These are phyloP conservation scores for Metalampra italica DNA, from an alignment of 2,888 invertebrate genomes.

Conservation along the genomic window DNA sequence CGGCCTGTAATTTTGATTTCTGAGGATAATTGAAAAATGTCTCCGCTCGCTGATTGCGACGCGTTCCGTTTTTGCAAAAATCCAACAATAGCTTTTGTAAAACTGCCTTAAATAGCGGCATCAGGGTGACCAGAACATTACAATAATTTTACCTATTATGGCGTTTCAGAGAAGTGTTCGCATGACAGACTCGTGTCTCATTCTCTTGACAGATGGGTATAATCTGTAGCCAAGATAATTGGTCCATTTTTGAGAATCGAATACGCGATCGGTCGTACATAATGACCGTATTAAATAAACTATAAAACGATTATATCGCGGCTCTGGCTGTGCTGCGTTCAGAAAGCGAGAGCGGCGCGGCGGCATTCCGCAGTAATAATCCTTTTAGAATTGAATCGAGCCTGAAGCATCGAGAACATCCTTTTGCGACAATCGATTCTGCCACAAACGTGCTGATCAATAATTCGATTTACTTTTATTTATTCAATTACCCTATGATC, in stretches of 20 bases:
- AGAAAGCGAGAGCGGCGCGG: constrained; percentile 66
- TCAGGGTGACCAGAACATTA: neutral
- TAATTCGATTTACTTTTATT: too few species aligned
- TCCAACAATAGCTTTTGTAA: neutral
- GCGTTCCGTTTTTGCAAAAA: neutral
- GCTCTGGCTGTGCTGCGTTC: constrained; percentile 23
- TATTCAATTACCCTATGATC: too few species aligned
- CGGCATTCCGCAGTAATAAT: constrained; percentile 70
- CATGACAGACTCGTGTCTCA: too few species aligned
- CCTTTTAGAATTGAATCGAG: constrained; percentile 45
- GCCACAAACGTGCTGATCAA: too few species aligned
- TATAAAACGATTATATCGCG: constrained; percentile 50
- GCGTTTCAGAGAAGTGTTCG: too few species aligned
- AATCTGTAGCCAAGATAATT: too few species aligned
- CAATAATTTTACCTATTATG: too few species aligned
- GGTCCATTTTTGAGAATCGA: constrained; percentile 18
- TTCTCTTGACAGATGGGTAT: too few species aligned
- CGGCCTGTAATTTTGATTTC: constrained; percentile 45
- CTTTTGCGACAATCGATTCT: constrained; percentile 45
- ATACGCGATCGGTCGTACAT: constrained; percentile 23
- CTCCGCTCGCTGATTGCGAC: constrained; percentile 22
- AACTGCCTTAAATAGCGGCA: neutral
- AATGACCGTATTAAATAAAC: constrained; percentile 47
- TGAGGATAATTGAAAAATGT: constrained; percentile 42
- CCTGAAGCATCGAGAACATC: constrained; percentile 33